phyloP scores from a whole-genome alignment of 2,888 invertebrate species.

The Eurytoma californica region DNA sequence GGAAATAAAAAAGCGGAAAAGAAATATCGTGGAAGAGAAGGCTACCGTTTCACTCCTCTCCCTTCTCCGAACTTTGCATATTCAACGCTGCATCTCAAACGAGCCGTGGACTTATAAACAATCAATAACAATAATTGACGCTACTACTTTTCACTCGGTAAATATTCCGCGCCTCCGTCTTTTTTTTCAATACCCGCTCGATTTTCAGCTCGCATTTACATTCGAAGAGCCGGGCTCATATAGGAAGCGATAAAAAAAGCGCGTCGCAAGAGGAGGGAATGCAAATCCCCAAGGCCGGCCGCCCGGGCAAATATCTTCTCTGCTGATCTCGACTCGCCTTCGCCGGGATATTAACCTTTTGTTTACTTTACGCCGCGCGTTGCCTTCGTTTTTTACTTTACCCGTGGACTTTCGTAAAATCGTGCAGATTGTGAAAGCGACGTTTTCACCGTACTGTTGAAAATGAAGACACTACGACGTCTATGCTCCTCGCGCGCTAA shows the following conservation, averaged over 20 bases:
- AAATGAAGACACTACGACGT: constrained; percentile 25
- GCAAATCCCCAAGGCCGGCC: constrained; percentile 7
- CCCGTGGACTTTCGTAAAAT: constrained; percentile 21
- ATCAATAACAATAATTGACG: too few relatives aligned
- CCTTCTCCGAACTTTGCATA: too few relatives aligned
- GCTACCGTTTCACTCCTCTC: too few relatives aligned
- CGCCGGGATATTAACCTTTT: constrained; percentile 41
- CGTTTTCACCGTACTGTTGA: constrained; percentile 11
- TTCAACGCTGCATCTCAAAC: too few relatives aligned
- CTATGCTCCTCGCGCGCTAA: too few relatives aligned
- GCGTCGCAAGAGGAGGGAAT: constrained; percentile 2
- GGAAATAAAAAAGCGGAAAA: constrained; percentile 12
- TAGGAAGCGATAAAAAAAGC: too few relatives aligned
- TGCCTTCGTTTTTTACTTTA: not conserved
- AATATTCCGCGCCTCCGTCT: too few relatives aligned
- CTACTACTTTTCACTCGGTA: too few relatives aligned
- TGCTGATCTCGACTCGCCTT: not conserved
- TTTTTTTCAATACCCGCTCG: too few relatives aligned
- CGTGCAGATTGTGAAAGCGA: constrained; percentile 35
- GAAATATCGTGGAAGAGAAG: not conserved
- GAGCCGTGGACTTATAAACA: too few relatives aligned
- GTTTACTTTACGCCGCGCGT: constrained; percentile 2
- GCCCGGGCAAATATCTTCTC: constrained; percentile 16
- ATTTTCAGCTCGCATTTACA: too few relatives aligned
- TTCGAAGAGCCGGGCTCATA: too few relatives aligned